Evolutionary conservation across 2,113 vertebrate genomes (phyloP).

Genomic region (Cinclus mexicanus): DNA sequence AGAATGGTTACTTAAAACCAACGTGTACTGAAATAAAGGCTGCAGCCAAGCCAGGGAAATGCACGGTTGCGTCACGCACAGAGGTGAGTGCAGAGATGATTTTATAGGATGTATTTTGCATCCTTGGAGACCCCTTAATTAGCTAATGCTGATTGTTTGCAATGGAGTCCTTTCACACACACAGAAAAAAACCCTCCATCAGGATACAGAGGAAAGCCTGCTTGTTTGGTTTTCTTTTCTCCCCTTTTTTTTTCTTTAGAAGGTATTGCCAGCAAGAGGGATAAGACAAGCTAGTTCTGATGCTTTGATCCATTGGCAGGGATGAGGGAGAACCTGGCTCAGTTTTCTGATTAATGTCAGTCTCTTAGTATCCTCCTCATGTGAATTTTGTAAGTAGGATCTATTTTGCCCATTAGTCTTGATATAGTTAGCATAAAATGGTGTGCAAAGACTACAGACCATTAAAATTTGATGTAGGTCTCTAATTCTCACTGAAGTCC

Average conservation of each 20-base stretch:
- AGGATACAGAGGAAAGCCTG: not conserved
- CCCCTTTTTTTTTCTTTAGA: not conserved
- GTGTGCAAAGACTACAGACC: not conserved
- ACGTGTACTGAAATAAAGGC: slow-evolving; percentile 59
- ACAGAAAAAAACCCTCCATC: not conserved
- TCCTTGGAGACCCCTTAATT: not conserved
- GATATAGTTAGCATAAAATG: not conserved
- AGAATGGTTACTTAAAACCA: slow-evolving; percentile 36
- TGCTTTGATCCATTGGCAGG: not conserved
- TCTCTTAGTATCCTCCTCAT: not conserved
- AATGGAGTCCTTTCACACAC: not conserved
- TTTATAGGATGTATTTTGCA: accelerated
- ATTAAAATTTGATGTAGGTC: not conserved
- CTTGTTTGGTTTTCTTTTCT: not conserved
- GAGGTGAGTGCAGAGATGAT: slow-evolving; percentile 68
- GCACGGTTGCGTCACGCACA: slow-evolving; percentile 29
- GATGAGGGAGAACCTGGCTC: not conserved
- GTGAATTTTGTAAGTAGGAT: not conserved
- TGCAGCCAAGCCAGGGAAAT: slow-evolving; percentile 68
- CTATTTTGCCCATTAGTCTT: not conserved
- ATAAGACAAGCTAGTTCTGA: not conserved
- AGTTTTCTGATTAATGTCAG: not conserved
- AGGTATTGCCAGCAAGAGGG: not conserved
- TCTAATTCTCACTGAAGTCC: not conserved
- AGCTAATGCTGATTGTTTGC: not conserved